Percentiles rank a stretch among this genome's conserved stretches.
These are phyloP conservation scores for Agrilus biguttatus DNA, from an alignment of 2,888 invertebrate species.

Conservation along the genomic window DNA sequence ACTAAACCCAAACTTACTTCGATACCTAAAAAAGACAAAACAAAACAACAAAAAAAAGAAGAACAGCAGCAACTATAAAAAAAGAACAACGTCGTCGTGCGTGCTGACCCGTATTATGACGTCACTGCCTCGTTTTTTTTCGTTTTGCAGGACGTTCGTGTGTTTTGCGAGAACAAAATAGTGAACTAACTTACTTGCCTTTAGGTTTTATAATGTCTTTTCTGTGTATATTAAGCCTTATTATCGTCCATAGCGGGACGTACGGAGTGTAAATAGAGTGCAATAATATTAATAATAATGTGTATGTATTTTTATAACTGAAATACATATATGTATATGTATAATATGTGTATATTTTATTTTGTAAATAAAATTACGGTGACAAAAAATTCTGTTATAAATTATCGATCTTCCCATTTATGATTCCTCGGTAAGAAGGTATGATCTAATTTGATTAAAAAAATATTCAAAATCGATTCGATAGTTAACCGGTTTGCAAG, in stretches of 20 bases:
- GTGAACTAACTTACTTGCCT: not conserved
- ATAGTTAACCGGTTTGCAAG: no score
- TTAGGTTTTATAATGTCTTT: not conserved
- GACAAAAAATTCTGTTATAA: conserved; percentile 5
- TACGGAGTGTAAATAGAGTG: conserved; percentile 22
- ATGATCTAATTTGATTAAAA: no score
- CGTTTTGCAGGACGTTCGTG: not conserved
- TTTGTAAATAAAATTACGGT: conserved; percentile 11
- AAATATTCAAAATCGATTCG: no score
- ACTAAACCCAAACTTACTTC: conserved; percentile 17
- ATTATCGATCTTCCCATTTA: no score
- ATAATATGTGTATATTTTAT: conserved; percentile 9
- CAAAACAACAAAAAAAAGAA: no score
- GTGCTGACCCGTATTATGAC: no score
- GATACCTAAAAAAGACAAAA: conserved; percentile 1
- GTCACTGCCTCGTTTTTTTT: no score
- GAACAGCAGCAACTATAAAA: no score
- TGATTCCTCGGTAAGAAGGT: no score
- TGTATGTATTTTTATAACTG: conserved; percentile 18
- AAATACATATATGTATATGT: conserved; percentile 13
- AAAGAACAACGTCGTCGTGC: no score
- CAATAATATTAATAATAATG: conserved; percentile 19
- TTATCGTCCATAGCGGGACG: conserved; percentile 1
- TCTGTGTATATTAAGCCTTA: no score
- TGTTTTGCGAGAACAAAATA: conserved; percentile 1